Percentiles rank a stretch among this genome's conserved stretches.
Evolutionary conservation across 1,140 invertebrate species (phyloP).

Genomic region (Lerema accius): DNA sequence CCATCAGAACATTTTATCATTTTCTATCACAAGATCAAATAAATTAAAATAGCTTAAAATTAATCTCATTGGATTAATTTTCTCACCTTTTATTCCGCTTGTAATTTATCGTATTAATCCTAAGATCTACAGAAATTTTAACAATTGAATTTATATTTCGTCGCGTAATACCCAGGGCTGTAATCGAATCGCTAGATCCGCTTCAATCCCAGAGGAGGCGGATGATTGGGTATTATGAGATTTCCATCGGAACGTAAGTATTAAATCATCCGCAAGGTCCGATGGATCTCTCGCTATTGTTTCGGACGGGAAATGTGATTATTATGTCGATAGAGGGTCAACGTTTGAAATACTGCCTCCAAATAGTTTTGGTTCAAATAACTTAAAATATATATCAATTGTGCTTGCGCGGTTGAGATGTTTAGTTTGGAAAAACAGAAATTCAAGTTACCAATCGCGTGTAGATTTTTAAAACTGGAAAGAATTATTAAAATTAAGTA

Average conservation of each 20-base stretch:
- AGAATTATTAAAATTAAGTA: too few relatives aligned
- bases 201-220: constrained; percentile 48
- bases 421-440: too few relatives aligned
- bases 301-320: constrained; percentile 53
- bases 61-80: not conserved
- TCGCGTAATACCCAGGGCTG: constrained; percentile 36
- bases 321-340: constrained; percentile 30
- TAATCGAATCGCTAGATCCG: constrained; percentile 57
- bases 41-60: too few relatives aligned
- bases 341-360: not conserved
- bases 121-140: constrained; percentile 34
- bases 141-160: constrained; percentile 46
- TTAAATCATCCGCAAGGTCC: constrained; percentile 63
- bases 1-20: too few relatives aligned
- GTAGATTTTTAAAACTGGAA: too few relatives aligned
- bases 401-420: too few relatives aligned
- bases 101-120: constrained; percentile 35
- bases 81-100: too few relatives aligned
- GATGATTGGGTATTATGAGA: constrained; percentile 76
- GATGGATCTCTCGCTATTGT: constrained; percentile 48
- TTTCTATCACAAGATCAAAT: too few relatives aligned
- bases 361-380: not conserved
- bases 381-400: too few relatives aligned
- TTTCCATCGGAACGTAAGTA: constrained; percentile 56
- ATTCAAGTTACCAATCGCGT: too few relatives aligned